Base-by-base conservation (phyloP, 2,888 invertebrate species). In the Timandra comae region DNA sequence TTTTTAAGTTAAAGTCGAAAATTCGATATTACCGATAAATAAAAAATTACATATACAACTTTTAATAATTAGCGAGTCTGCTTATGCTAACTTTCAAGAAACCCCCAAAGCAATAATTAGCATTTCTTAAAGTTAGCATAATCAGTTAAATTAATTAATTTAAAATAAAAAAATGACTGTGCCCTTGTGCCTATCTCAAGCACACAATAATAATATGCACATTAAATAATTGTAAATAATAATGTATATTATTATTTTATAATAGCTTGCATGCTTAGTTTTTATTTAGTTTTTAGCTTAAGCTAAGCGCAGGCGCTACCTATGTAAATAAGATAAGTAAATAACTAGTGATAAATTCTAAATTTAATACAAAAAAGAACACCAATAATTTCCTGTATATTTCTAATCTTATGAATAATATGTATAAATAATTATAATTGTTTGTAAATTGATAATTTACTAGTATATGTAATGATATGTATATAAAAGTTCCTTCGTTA, bases 141-240 rank as follows among this genome's bases (percentile, higher is more conserved):
- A 16, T 16, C 6, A 6, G 16, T 16, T 16, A 5, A 16, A 16
- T 16, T 16, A n/a, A 16, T 16, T 16, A 16, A 5, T 16, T 44
- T 28, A 46, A 56, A 56, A 45, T 46, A 57, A 59, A 63, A 53
- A 57, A 63, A 71, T 69, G 77, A 81, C 79, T 79, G 76, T 78
- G 77, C 73, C 76, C 74, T 69, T 63, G 80, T 82, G 82, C 82
- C 81, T 82, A 76, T 69, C 68, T 56, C 57, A 61, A 69, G 79
- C 79, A 82, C 79, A 74, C 68, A 75, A 73, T 73, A 73, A 66
- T 57, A 56, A 55, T 56, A 16, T 6, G 61, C 58, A 61, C 54
- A 51, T 47, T 16, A 5, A 16, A 5, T 3, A 46, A 35, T 26
- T 50, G 40, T 46, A 46, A 23, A 46, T 43, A 36, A 32, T 44